These are phyloP conservation scores for Trogon surrucura DNA, from an alignment of 2,113 vertebrate species.

Conservation along the genomic window DNA sequence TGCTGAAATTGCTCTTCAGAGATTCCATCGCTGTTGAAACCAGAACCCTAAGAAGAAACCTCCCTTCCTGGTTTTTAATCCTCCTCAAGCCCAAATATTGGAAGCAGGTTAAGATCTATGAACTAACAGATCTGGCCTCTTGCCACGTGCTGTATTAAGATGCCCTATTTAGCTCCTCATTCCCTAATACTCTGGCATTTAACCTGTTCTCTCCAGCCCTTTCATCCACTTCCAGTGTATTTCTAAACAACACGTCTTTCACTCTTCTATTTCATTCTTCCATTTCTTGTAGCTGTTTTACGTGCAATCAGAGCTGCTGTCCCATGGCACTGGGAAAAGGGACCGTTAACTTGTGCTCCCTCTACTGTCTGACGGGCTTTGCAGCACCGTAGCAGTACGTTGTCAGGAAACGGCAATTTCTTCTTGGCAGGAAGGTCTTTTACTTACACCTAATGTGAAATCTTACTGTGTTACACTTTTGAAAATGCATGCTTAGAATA, in stretches of 20 bases:
- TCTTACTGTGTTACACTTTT: background rate
- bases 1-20: background rate
- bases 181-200: slow-evolving; percentile 18
- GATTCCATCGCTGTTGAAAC: background rate
- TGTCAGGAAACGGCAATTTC: background rate
- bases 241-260: background rate
- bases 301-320: background rate
- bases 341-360: slow-evolving; percentile 51
- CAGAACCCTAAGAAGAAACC: background rate
- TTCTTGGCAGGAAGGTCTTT: background rate
- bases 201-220: slow-evolving; percentile 10
- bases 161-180: slow-evolving; percentile 46
- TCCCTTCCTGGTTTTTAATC: slow-evolving; percentile 22
- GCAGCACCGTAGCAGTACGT: background rate
- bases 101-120: background rate
- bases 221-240: background rate
- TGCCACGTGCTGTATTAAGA: background rate
- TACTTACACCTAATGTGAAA: background rate
- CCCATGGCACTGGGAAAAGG: background rate
- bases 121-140: slow-evolving; percentile 35
- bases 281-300: background rate
- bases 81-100: background rate
- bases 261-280: background rate
- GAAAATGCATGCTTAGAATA: background rate
- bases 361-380: slow-evolving; percentile 53